A percentile compares a stretch with the other conserved stretches of the same genome.
Conservation (phyloP, 2,888 invertebrate genomes). For the Elegia similella region DNA sequence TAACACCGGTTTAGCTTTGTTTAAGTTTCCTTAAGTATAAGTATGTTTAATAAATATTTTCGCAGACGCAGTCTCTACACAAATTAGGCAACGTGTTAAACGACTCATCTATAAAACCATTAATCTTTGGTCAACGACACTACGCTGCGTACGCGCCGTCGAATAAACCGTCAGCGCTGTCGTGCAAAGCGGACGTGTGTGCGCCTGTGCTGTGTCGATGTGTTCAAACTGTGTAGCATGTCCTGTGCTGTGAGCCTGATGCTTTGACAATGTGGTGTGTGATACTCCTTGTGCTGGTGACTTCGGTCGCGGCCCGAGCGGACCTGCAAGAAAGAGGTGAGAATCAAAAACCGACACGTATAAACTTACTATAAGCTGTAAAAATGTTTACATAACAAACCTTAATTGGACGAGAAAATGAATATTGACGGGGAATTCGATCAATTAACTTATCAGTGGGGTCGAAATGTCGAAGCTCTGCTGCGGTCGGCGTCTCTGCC, state of each 20-base stretch:
- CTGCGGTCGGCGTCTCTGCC: not conserved
- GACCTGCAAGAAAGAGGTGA: slow-evolving; percentile 72
- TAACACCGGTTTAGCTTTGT: not conserved
- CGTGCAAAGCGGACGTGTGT: slow-evolving; percentile 52
- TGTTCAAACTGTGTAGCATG: slow-evolving; percentile 52
- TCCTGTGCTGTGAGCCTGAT: slow-evolving; percentile 49
- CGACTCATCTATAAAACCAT: slow-evolving; percentile 24
- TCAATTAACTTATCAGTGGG: not conserved
- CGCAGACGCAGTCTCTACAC: not conserved
- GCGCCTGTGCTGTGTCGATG: slow-evolving; percentile 29
- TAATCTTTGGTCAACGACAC: slow-evolving; percentile 37
- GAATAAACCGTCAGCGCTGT: slow-evolving; percentile 56
- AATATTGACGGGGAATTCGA: slow-evolving; percentile 7
- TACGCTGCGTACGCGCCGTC: slow-evolving; percentile 47
- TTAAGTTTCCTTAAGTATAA: not conserved
- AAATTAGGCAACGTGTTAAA: not conserved
- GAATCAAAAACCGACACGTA: slow-evolving; percentile 25
- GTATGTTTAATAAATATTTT: not conserved
- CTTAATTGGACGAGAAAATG: slow-evolving; percentile 9
- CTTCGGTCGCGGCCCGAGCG: slow-evolving; percentile 41
- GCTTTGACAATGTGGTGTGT: slow-evolving; percentile 57
- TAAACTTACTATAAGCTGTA: not conserved
- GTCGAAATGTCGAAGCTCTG: not conserved
- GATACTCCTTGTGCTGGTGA: slow-evolving; percentile 40
- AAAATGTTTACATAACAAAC: slow-evolving; percentile 17